These are phyloP conservation scores for Beroe forskalii DNA, from an alignment of 37 sponge, comb jelly and placozoan species.

Conservation along the genomic window DNA sequence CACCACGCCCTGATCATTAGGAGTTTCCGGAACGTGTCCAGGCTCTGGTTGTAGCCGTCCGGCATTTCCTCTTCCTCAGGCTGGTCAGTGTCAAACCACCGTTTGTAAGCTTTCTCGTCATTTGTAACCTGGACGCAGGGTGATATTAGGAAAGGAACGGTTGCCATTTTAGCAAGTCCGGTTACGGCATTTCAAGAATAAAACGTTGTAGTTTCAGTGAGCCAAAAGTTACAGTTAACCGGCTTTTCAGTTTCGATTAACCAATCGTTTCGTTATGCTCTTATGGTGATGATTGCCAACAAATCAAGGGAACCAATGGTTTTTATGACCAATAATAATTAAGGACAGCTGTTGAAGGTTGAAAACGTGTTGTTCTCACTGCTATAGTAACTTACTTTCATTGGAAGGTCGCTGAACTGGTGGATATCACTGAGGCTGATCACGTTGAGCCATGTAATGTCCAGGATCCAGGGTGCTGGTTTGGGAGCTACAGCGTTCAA, in stretches of 20 bases:
- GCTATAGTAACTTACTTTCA: slow-evolving; percentile 25
- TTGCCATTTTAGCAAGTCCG: too few relatives aligned
- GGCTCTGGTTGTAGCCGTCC: slow-evolving; percentile 50
- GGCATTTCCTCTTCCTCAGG: slow-evolving; percentile 65
- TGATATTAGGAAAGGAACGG: not conserved
- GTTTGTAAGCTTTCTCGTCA: slow-evolving; percentile 27
- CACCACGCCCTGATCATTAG: slow-evolving; percentile 83
- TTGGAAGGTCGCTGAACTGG: slow-evolving; percentile 31
- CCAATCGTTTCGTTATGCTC: too few relatives aligned
- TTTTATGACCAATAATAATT: too few relatives aligned
- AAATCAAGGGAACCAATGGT: too few relatives aligned
- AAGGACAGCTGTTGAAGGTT: too few relatives aligned
- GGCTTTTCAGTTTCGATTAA: too few relatives aligned
- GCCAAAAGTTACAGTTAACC: too few relatives aligned
- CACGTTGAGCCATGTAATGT: slow-evolving; percentile 66
- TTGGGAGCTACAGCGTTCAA: slow-evolving; percentile 66
- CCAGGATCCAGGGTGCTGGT: slow-evolving; percentile 66
- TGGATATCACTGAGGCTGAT: slow-evolving; percentile 47
- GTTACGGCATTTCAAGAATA: too few relatives aligned
- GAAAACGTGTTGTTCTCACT: too few relatives aligned
- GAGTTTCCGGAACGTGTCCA: slow-evolving; percentile 31
- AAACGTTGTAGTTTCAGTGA: too few relatives aligned
- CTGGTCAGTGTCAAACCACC: slow-evolving; percentile 65
- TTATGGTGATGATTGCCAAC: too few relatives aligned
- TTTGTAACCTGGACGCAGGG: slow-evolving; percentile 11